Conservation (phyloP, 2,113 vertebrate genomes). For the Amblyopsis rosae region DNA sequence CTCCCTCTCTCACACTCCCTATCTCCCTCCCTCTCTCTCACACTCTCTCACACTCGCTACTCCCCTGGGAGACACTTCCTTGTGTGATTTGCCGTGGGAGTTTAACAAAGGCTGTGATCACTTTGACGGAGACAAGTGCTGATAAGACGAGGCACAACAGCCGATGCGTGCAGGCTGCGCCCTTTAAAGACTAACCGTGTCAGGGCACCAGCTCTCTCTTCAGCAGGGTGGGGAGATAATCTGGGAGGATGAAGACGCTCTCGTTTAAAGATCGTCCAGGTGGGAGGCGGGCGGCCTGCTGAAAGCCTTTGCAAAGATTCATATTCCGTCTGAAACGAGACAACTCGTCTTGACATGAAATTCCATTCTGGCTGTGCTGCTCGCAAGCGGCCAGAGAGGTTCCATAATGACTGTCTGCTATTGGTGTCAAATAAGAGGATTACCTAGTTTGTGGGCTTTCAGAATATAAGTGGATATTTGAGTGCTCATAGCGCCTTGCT, state of each 20-base stretch:
- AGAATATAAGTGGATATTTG: conserved; percentile 57
- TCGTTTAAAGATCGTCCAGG: conserved; percentile 4
- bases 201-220: background rate
- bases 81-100: conserved; percentile 50
- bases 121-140: conserved; percentile 14
- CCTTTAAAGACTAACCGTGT: conserved; percentile 9
- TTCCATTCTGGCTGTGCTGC: conserved; percentile 1
- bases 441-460: conserved; percentile 57
- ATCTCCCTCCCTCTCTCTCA: background rate
- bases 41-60: conserved; percentile 9
- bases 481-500: conserved; percentile 12
- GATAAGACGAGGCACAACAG: conserved; percentile 35
- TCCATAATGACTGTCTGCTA: conserved; percentile 48
- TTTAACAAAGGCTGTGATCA: conserved; percentile 57
- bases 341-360: conserved; percentile 47
- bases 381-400: conserved; percentile 14
- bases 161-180: conserved; percentile 5
- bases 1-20: background rate
- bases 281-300: conserved; percentile 3
- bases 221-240: conserved; percentile 16
- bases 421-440: conserved; percentile 55
- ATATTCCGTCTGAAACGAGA: conserved; percentile 41
- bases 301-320: conserved; percentile 21
- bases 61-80: conserved; percentile 40
- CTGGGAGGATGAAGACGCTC: conserved; percentile 2